Evolutionary conservation across 1,140 invertebrate species (phyloP), one percentile per base, ranked within the genome.

Genomic region (Dendroctonus ponderosae): DNA sequence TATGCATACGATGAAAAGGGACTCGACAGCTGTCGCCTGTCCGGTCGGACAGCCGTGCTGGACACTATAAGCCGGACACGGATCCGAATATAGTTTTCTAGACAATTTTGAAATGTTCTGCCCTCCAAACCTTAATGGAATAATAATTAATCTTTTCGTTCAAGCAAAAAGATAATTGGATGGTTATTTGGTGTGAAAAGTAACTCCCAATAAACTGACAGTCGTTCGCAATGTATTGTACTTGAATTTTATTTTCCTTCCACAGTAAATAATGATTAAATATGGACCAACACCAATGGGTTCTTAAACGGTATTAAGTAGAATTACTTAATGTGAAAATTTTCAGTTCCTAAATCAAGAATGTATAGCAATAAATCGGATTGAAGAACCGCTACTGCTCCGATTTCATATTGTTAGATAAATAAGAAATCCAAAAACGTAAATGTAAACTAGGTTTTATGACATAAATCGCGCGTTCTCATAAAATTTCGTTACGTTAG

Each of bases 1-100:
- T 67, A 67, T 67, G 51, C 65, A 61, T 50, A 67, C 58, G 57
- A 15, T 67, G 65, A 67, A 67, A 67, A 67, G 65, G 65, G 65
- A 61, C 50, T 52, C 49, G 65, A 67, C 65, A 67, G 65, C 65
- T 67, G 65, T 61, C 65, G 65, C 51, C 64, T 37, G 48, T 15
- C 40, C 39, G 12, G 48, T 15, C 60, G 15, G 58, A 63, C 40
- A 61, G 50, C 65, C 49, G 49, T 42, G 46, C 58, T 40, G 50
- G 65, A 61, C 65, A 67, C 57, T 67, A 53, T 67, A 67, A 67
- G 65, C 61, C 65, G 42, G 50, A 46, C 64, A 60, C 11, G 48
- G 39, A 60, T 59, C 57, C 43, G 61, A 53, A 67, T 67, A 61
- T 67, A 67, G 65, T 61, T 61, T 67, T 67, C 65, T 67, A 53